phyloP scores from a whole-genome alignment of 2,797 vertebrate genomes.

The Phrynocephalus guinanensis region DNA sequence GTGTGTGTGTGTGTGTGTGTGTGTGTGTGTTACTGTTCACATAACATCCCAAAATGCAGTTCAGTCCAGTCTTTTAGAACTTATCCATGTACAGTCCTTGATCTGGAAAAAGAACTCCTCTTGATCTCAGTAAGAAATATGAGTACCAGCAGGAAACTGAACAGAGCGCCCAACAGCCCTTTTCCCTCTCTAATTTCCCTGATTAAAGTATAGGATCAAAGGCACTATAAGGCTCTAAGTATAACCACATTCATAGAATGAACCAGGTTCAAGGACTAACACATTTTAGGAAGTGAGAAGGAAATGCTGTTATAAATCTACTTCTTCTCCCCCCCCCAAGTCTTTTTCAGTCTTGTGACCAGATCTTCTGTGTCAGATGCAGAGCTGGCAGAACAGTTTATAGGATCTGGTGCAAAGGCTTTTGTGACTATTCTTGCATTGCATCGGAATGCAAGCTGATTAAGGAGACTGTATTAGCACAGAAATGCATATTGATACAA shows the following conservation, averaged over 20 bases:
- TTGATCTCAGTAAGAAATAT: conserved; percentile 59
- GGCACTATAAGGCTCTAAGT: conserved; percentile 69
- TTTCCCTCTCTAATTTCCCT: conserved; percentile 74
- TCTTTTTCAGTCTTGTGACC: conserved; percentile 25
- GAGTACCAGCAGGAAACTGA: conserved; percentile 68
- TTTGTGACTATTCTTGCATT: neutral
- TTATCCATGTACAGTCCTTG: conserved; percentile 53
- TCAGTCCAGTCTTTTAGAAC: conserved; percentile 39
- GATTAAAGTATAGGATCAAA: conserved; percentile 76
- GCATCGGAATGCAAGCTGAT: neutral
- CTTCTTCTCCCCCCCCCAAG: conserved; percentile 39
- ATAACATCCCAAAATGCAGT: conserved; percentile 36
- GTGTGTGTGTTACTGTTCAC: conserved; percentile 33
- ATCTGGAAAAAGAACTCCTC: conserved; percentile 57
- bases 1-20: neutral
- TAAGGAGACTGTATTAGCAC: neutral
- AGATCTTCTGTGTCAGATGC: conserved; percentile 12
- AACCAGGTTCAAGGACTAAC: conserved; percentile 69
- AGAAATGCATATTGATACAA: neutral
- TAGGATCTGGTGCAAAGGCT: conserved; percentile 1
- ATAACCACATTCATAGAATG: conserved; percentile 73
- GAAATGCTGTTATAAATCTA: conserved; percentile 71
- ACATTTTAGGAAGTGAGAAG: conserved; percentile 72
- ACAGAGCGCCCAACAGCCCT: conserved; percentile 70
- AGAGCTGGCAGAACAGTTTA: conserved; percentile 6